Base-by-base conservation (phyloP, 2,888 invertebrate species). In the Neoaliturus tenellus region DNA sequence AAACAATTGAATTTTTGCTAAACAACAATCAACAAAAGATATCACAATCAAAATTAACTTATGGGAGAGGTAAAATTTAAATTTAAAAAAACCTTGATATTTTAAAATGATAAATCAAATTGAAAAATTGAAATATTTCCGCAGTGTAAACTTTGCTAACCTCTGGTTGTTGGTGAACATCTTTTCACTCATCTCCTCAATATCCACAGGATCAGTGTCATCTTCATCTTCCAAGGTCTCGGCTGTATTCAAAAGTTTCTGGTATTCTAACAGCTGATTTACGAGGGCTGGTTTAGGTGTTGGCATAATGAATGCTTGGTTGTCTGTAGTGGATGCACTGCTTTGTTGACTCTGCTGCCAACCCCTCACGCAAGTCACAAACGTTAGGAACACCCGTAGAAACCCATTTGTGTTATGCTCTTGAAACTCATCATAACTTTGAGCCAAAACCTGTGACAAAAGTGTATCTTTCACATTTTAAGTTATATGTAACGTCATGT, bases 381-480 rank as follows among this genome's bases (percentile, higher is more conserved):
- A 96, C 0, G 94, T 93, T 85, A 94, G 91, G 88, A 96, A 96
- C 2, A 96, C 93, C 89, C 93, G 93, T 67, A 96, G 90, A 89
- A 95, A 96, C 0, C 94, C 92, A 83, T 91, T 90, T 0, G 93
- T 90, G 88, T 94, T 93, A 20, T 90, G 91, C 86, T 93, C 92
- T 89, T 94, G 93, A 87, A 90, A 91, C 89, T 91, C 92, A 87
- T 93, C 93, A 89, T 92, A 93, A 87, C 94, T 93, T 89, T 93
- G 93, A 51, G 92, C 89, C 86, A 95, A 90, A 71, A 94, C 92
- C 93, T 93, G 88, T 8, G n/a, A n/a, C n/a, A n/a, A n/a, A n/a
- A n/a, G n/a, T n/a, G n/a, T n/a, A n/a, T n/a, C n/a, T n/a, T n/a
- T n/a, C n/a, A n/a, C n/a, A n/a, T n/a, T n/a, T n/a, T n/a, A n/a